phyloP scores from a whole-genome alignment of 2,113 vertebrate species.

The Cathartes aura region DNA sequence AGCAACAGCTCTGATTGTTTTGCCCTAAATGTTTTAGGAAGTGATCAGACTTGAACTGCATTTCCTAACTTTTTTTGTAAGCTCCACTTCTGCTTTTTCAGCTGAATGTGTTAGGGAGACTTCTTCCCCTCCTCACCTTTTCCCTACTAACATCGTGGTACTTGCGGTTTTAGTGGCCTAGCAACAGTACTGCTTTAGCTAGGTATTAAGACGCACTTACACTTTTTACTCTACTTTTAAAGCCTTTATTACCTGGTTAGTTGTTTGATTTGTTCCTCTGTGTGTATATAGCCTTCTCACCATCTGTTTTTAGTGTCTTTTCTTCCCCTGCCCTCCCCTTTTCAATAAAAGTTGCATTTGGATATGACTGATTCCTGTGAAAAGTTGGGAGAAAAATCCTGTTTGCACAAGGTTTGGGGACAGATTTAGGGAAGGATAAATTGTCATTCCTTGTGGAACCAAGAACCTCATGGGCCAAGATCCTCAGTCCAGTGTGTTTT shows the following conservation, averaged over 20 bases:
- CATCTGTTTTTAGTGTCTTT: background rate
- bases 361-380: background rate
- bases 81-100: constrained; percentile 8
- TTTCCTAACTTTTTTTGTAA: background rate
- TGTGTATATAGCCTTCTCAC: background rate
- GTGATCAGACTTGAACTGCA: background rate
- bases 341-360: background rate
- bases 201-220: background rate
- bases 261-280: background rate
- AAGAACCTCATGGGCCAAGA: background rate
- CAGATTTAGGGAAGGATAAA: background rate
- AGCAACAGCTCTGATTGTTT: background rate
- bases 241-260: background rate
- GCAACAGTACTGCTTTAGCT: background rate
- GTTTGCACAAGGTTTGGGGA: background rate
- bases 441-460: background rate
- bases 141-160: background rate
- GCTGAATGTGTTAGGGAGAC: background rate
- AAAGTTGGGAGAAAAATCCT: background rate
- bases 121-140: background rate
- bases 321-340: background rate
- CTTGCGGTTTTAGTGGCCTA: background rate
- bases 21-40: background rate
- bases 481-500: background rate
- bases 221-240: background rate